phyloP scores from a whole-genome alignment of 2,113 vertebrate species.

The Carettochelys insculpta region DNA sequence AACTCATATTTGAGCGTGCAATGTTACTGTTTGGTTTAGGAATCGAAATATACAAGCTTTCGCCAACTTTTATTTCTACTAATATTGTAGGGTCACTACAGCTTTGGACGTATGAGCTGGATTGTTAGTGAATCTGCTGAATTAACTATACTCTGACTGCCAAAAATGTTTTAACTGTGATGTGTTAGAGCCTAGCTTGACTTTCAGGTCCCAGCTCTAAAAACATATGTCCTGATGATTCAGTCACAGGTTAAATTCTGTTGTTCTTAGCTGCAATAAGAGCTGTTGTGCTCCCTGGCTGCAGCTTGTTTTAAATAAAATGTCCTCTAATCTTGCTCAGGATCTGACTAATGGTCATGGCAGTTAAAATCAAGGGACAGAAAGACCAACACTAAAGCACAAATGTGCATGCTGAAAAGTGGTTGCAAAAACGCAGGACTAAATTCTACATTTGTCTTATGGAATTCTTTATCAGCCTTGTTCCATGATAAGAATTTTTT shows the following conservation, averaged over 20 bases:
- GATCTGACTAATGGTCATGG: neutral
- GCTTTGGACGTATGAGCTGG: neutral
- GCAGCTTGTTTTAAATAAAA: neutral
- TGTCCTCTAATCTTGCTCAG: neutral
- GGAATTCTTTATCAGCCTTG: too few species aligned
- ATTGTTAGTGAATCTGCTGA: neutral
- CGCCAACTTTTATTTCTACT: neutral
- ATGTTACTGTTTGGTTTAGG: neutral
- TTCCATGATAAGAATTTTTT: too few species aligned
- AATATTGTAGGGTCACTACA: neutral
- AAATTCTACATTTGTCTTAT: too few species aligned
- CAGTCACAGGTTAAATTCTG: neutral
- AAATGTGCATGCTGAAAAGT: too few species aligned
- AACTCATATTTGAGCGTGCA: neutral
- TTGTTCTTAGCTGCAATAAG: neutral
- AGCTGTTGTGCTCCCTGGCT: neutral
- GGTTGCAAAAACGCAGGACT: too few species aligned
- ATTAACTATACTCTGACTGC: neutral
- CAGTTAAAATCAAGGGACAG: neutral
- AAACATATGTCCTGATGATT: neutral
- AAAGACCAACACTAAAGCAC: too few species aligned
- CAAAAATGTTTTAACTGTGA: neutral
- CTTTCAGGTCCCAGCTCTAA: neutral
- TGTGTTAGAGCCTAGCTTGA: neutral
- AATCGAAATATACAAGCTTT: neutral